phyloP scores from a whole-genome alignment of 2,797 vertebrate genomes.

The Clamator glandarius region DNA sequence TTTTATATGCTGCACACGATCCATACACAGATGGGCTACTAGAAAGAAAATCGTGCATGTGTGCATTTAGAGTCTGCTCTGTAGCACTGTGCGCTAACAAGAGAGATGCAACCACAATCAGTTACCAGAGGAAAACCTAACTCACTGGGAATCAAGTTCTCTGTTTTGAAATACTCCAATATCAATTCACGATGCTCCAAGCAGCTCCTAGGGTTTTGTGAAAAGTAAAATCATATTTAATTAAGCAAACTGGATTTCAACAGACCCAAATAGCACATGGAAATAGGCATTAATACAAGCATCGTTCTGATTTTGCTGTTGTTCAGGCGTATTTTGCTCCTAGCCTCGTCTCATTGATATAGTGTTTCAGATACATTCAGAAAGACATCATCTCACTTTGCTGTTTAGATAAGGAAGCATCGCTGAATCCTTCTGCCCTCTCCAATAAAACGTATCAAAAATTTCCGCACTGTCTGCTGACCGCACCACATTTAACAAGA shows the following conservation, averaged over 20 bases:
- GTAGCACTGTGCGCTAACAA: neutral
- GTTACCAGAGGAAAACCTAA: neutral
- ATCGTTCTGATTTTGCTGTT: neutral
- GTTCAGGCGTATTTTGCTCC: neutral
- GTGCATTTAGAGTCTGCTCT: neutral
- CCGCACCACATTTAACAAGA: slow-evolving; percentile 89
- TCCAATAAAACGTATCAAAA: slow-evolving; percentile 65
- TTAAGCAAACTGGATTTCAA: neutral
- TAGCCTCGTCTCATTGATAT: neutral
- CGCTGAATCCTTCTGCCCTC: slow-evolving; percentile 61
- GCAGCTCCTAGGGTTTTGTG: neutral
- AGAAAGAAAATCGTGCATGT: neutral
- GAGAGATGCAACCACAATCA: neutral
- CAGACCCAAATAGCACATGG: neutral
- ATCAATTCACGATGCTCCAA: neutral
- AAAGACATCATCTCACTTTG: slow-evolving; percentile 53
- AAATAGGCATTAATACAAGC: neutral
- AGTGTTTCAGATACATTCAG: slow-evolving; percentile 33
- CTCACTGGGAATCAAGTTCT: neutral
- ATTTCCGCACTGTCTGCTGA: slow-evolving; percentile 84
- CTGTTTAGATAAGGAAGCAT: slow-evolving; percentile 60
- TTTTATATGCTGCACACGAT: neutral
- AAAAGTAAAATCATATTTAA: neutral
- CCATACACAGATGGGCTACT: neutral
- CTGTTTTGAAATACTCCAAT: neutral